Conservation (phyloP, 2,797 vertebrate genomes). For the Rhyacichthys aspro region DNA sequence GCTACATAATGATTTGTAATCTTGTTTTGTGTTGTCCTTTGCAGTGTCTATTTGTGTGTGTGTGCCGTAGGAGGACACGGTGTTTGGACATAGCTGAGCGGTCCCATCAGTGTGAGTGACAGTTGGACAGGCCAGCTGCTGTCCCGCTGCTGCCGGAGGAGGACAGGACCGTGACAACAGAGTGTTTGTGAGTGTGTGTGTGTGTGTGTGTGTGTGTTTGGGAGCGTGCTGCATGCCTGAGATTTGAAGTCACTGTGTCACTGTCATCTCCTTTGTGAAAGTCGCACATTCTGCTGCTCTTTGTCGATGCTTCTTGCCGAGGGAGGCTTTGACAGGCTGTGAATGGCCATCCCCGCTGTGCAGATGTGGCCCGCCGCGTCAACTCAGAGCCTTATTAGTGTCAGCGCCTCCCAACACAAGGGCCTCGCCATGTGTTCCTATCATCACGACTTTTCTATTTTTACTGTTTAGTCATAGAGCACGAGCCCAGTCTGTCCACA, state of each 20-base stretch:
- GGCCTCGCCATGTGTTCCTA: constrained; percentile 36
- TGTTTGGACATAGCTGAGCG: constrained; percentile 64
- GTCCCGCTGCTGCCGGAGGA: constrained; percentile 36
- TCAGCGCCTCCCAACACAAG: constrained; percentile 66
- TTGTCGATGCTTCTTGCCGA: constrained; percentile 64
- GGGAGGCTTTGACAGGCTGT: constrained; percentile 71
- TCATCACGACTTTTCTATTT: constrained; percentile 17
- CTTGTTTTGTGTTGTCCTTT: constrained; percentile 3
- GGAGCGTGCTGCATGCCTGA: constrained; percentile 60
- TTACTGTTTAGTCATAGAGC: constrained; percentile 1
- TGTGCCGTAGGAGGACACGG: constrained; percentile 40
- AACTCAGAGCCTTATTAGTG: constrained; percentile 81
- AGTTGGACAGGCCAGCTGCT: constrained; percentile 66
- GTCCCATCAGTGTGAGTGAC: constrained; percentile 68
- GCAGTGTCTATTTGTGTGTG: background rate
- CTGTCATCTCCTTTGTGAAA: constrained; percentile 68
- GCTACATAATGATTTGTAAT: too few relatives aligned
- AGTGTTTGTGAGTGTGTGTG: too few relatives aligned
- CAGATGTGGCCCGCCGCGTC: constrained; percentile 64
- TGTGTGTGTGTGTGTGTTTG: constrained; percentile 37
- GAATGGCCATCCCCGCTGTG: constrained; percentile 77
- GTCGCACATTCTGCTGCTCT: constrained; percentile 64
- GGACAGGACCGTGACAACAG: constrained; percentile 40
- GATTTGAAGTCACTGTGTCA: constrained; percentile 70
- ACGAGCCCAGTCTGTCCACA: background rate